These are phyloP conservation scores for Batillaria attramentaria DNA, from an alignment of 1,140 invertebrate genomes.

Conservation along the genomic window DNA sequence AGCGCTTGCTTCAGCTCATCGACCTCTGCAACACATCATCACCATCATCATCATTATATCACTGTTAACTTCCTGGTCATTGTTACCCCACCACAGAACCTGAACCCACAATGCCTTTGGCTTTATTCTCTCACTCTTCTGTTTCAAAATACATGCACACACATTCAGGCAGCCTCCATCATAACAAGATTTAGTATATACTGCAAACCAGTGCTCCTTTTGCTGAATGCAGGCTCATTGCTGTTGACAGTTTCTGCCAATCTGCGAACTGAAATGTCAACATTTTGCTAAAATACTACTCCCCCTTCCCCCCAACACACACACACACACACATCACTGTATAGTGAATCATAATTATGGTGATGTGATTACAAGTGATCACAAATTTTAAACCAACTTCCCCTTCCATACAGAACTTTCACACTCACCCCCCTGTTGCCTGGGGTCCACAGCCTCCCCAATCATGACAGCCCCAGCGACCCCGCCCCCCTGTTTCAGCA, in stretches of 20 bases:
- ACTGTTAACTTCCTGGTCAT: too few species aligned
- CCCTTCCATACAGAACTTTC: not conserved
- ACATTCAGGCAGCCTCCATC: too few species aligned
- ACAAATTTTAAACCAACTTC: not conserved
- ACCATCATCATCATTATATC: not conserved
- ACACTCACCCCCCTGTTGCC: slow-evolving; percentile 24
- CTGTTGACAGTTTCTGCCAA: too few species aligned
- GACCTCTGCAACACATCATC: slow-evolving; percentile 51
- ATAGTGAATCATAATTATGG: not conserved
- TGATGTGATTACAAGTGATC: not conserved
- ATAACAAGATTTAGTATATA: too few species aligned
- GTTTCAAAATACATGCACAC: too few species aligned
- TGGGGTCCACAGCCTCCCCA: slow-evolving; percentile 23
- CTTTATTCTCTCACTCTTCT: too few species aligned
- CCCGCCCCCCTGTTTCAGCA: slow-evolving; percentile 58
- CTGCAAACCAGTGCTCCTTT: too few species aligned
- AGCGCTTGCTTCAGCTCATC: slow-evolving; percentile 74
- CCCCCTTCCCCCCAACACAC: not conserved
- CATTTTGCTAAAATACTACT: too few species aligned
- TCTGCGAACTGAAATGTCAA: too few species aligned
- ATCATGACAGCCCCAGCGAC: slow-evolving; percentile 26
- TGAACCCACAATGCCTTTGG: too few species aligned
- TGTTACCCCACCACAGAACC: too few species aligned
- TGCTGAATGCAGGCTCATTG: too few species aligned
- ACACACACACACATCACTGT: not conserved